Evolutionary conservation across 2,888 invertebrate genomes (phyloP), one percentile per base, ranked within the genome.

Genomic region (Aspidiotus rigidus): DNA sequence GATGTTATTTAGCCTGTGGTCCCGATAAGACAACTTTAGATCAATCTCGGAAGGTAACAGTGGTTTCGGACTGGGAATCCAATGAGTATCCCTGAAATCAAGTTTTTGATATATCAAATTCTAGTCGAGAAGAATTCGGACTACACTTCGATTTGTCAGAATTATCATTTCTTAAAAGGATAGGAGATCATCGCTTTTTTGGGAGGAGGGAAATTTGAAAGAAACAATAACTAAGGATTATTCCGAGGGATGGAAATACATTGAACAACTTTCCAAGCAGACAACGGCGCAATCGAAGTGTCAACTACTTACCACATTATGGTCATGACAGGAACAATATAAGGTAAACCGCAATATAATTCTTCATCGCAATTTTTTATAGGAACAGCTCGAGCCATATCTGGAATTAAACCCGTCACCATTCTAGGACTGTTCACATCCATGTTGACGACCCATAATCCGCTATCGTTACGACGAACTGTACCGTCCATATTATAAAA

Each of bases 271-370:
- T 28, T 28, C n/a, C n/a, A 28, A 28, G 28, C 28, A 5, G 28
- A 28, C 2, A 28, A 28, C 5, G 28, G 28, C 28, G 28, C 28
- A 28, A 28, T 28, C 28, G 64, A 44, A 71, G 44, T 53, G 9
- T 63, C 42, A 9, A 60, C 71, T 62, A 73, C 72, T 73, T 80
- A 82, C 82, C 83, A 82, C 74, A 90, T 80, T 75, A 88, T 84
- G 64, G 83, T 80, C 71, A 84, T 80, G 73, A 87, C 86, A 53
- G 91, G 90, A 77, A 90, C 85, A 76, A 85, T 83, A 80, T 88
- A 90, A 13, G 91, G 90, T 78, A 87, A 80, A 70, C 90, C 90
- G 79, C 90, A 91, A 79, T 88, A 90, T 73, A 86, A 78, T 77
- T 84, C 81, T 70, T 80, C 79, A 63, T 80, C 78, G 78, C 90